Base-by-base conservation (phyloP, 2,113 vertebrate species). In the Plectropomus leopardus region DNA sequence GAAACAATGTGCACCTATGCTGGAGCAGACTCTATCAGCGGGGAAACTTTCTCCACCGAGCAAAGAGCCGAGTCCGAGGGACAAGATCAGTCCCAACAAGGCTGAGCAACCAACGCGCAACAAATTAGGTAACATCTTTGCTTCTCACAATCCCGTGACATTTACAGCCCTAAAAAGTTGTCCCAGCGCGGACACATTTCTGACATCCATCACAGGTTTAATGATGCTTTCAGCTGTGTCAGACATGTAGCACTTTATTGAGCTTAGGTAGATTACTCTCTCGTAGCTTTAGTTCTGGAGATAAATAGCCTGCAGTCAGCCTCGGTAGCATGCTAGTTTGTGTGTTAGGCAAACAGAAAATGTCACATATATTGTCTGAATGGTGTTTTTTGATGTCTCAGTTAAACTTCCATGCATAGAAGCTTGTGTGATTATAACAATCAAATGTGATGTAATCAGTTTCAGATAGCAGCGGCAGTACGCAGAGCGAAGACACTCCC, bases 101-200 rank as follows among this genome's bases (percentile, higher is more conserved):
- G 63, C 23, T 19, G 86, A 88, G 40, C 83, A 74, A n/a, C 53
- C 72, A 40, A 9, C 72, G 36, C 59, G 21, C 42, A 88, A 83
- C 73, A 92, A 86, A 91, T 64, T 84, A 82, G 94, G 95, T 95
- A 88, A 4, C 21, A 13, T 44, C 36, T 89, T 61, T 76, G 23
- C 81, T 36, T 78, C 48, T 58, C 24, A 30, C 57, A 53, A 66
- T 42, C 50, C 26, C 42, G 10, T 66, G 51, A 61, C 55, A 30
- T 84, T 75, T 58, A 5, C 24, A 47, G 48, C n/a, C 15, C 17
- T 66, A 42, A 24, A 30, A 50, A 55, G 61, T 42, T 69, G 26
- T 59, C 48, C 4, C 42, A 51, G 14, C 6, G 6, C 16, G 23
- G 30, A 50, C n/a, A 5, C 1, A 24, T 65, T 26, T 76, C 28